phyloP scores from a whole-genome alignment of 2,888 invertebrate species.

The Scrobipalpa costella region DNA sequence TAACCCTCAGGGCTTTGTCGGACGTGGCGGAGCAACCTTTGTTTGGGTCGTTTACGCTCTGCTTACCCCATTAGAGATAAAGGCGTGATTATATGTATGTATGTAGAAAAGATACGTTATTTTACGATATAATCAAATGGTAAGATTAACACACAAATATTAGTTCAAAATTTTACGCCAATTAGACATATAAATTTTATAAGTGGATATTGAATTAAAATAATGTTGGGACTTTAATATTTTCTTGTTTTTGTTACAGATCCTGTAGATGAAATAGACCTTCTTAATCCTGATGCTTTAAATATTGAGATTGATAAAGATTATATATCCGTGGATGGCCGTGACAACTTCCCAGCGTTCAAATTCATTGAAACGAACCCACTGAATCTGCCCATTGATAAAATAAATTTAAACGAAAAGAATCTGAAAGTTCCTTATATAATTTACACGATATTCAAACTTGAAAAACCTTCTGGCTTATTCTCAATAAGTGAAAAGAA shows the following conservation, averaged over 20 bases:
- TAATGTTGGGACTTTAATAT: constrained; percentile 16
- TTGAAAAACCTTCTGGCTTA: constrained; percentile 45
- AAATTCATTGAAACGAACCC: constrained; percentile 33
- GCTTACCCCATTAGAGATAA: too few species aligned
- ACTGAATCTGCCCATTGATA: constrained; percentile 30
- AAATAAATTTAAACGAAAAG: constrained; percentile 33
- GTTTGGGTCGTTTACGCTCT: too few species aligned
- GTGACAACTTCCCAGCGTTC: constrained; percentile 33
- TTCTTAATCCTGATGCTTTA: constrained; percentile 34
- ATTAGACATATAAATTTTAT: too few species aligned
- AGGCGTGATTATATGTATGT: too few species aligned
- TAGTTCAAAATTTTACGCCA: too few species aligned
- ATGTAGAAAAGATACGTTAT: too few species aligned
- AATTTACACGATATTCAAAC: constrained; percentile 50
- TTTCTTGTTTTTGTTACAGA: constrained; percentile 48
- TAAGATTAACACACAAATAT: too few species aligned
- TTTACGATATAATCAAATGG: too few species aligned
- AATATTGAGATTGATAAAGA: constrained; percentile 14
- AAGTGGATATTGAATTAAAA: too few species aligned
- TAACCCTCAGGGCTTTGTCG: too few species aligned
- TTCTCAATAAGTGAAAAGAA: constrained; percentile 51
- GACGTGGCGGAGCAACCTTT: too few species aligned
- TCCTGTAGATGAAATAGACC: constrained; percentile 38
- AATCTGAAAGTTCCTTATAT: constrained; percentile 48
- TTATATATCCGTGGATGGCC: constrained; percentile 29